Base-by-base conservation (phyloP, 2,797 vertebrate species). In the Paedocypris micromegethes region DNA sequence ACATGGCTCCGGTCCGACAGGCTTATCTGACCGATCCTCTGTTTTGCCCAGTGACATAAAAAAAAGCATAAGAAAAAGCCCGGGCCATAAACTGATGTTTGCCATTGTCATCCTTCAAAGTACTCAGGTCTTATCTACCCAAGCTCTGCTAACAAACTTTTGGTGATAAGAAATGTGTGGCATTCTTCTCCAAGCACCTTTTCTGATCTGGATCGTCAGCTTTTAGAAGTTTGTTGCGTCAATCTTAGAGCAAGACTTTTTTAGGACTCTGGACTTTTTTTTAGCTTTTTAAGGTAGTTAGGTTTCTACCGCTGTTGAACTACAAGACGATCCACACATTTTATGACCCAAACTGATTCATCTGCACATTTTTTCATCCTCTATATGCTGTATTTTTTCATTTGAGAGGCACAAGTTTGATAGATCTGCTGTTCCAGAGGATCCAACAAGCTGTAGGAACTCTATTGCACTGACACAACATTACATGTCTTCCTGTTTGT, bases 321-420 rank as follows among this genome's bases (percentile, higher is more conserved):
- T 80, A 77, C 65, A 81, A 84, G 86, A 89, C 90, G 90, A 89
- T 76, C 73, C 79, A 77, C 81, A 81, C n/a, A 83, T 81, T 87
- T 86, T 86, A 87, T 60, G 56, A 76, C 79, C 81, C 81, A 84
- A 83, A 85, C 86, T 84, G 79, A 85, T 85, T 77, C 78, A 78
- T 73, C 78, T 72, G 73, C 72, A 72, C 41, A 71, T 80, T 59
- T 56, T 58, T 70, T 50, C 9, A 63, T 68, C 64, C 72, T 49
- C 53, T 68, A 49, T 51, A 42, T 62, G 43, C 8, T 41, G 41
- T 42, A 41, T 40, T n/a, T 5, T 3, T 44, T 51, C 9, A 5
- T 55, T 23, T 58, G 49, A 46, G 6, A 9, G 23, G 23, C 41
- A 51, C 6, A 5, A 9, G 9, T n/a, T 3, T 37, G 48, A 39